A percentile compares a stretch with the other conserved stretches of the same genome.
phyloP scores from a whole-genome alignment of 1,140 invertebrate species.

The Solenopsis fugax region DNA sequence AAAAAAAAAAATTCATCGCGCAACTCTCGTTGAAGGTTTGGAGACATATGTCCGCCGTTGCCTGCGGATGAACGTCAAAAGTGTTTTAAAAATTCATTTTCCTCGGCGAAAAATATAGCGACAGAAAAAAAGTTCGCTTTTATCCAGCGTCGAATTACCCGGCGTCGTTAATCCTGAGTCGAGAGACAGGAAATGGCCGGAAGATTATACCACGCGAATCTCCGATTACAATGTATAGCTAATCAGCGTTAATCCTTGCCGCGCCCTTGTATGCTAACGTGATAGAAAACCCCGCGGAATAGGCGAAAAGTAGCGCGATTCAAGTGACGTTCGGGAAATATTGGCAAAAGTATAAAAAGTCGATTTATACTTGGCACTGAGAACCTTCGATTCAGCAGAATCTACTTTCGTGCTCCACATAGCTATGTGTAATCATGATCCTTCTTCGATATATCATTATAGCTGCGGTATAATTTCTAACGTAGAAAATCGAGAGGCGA shows the following conservation, averaged over 20 bases:
- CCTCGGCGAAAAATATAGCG: constrained; percentile 34
- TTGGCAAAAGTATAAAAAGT: constrained; percentile 67
- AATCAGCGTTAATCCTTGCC: constrained; percentile 51
- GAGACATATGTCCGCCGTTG: constrained; percentile 58
- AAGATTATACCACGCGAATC: constrained; percentile 61
- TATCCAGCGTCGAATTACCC: constrained; percentile 59
- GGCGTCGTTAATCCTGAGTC: constrained; percentile 51
- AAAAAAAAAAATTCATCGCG: constrained; percentile 56
- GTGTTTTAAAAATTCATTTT: constrained; percentile 64
- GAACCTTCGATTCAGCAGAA: constrained; percentile 43
- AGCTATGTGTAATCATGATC: constrained; percentile 54
- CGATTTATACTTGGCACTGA: constrained; percentile 46
- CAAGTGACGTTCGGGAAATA: constrained; percentile 27
- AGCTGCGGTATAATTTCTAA: constrained; percentile 24
- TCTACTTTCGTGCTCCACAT: constrained; percentile 74
- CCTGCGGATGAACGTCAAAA: constrained; percentile 63
- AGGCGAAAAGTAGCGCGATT: constrained; percentile 60
- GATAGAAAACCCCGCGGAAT: constrained; percentile 36
- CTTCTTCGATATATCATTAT: constrained; percentile 24
- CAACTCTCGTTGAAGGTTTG: constrained; percentile 54
- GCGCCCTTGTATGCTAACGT: constrained; percentile 30
- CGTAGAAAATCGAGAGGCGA: constrained; percentile 16
- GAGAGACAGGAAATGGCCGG: constrained; percentile 54
- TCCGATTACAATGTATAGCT: constrained; percentile 66
- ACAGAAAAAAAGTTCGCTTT: constrained; percentile 45